Percentiles rank a stretch among this genome's conserved stretches.
Conservation (phyloP, 1,140 invertebrate genomes). For the Periplaneta americana region DNA sequence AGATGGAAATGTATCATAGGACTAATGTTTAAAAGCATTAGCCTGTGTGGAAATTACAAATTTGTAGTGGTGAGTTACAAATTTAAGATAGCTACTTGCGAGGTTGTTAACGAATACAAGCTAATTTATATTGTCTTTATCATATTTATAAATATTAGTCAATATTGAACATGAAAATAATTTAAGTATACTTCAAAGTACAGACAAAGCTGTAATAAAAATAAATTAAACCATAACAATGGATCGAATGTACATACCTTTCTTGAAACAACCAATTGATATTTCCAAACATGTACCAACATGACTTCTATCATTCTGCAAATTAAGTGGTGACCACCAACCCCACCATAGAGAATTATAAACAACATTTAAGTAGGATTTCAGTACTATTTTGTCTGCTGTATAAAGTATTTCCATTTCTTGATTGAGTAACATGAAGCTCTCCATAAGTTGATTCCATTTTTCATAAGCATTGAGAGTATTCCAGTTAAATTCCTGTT, state of each 20-base stretch:
- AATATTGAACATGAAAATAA: no score
- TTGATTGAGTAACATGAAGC: not conserved
- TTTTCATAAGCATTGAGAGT: not conserved
- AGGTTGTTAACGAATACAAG: no score
- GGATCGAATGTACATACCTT: not conserved
- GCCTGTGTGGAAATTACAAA: no score
- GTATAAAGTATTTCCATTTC: not conserved
- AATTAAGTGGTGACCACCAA: not conserved
- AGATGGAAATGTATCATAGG: no score
- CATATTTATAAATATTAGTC: no score
- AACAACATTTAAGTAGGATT: not conserved
- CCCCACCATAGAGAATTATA: not conserved
- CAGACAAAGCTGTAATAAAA: no score
- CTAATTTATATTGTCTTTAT: no score
- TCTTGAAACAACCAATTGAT: not conserved
- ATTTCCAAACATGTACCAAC: not conserved
- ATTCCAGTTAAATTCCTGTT: not conserved
- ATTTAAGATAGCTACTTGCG: no score
- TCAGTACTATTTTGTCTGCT: not conserved
- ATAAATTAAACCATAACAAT: no score
- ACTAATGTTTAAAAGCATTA: no score
- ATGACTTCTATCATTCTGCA: not conserved
- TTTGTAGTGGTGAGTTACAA: no score
- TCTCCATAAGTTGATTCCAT: not conserved
- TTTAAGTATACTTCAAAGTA: no score